A percentile compares a stretch with the other conserved stretches of the same genome.
These are phyloP conservation scores for Synodontis membranacea DNA, from an alignment of 2,113 vertebrate genomes.

Conservation along the genomic window DNA sequence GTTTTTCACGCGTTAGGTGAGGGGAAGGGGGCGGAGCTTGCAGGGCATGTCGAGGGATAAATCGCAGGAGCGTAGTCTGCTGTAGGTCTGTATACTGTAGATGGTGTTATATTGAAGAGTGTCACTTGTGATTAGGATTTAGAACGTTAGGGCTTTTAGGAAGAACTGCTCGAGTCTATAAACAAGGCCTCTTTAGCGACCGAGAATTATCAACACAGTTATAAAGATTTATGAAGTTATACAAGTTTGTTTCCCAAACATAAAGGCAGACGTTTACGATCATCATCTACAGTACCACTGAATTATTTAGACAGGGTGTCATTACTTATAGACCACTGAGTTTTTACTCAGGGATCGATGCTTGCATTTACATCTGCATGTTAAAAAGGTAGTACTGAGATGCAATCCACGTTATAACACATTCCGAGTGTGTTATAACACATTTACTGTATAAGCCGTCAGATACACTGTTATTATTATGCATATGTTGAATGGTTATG, in stretches of 20 bases:
- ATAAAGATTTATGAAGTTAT: not conserved
- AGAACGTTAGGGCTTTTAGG: too few relatives aligned
- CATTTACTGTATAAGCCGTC: not conserved
- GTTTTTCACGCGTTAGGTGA: too few relatives aligned
- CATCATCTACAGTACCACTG: not conserved
- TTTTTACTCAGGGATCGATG: not conserved
- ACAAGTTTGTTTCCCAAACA: not conserved
- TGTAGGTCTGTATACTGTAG: not conserved
- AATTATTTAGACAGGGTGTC: not conserved
- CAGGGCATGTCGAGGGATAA: not conserved
- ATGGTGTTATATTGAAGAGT: not conserved
- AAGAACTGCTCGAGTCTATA: not conserved
- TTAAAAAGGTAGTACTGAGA: too few relatives aligned
- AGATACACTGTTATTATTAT: not conserved
- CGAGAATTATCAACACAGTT: not conserved
- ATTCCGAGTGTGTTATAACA: too few relatives aligned
- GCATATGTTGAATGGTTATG: not conserved
- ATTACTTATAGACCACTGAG: not conserved
- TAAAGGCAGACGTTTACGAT: not conserved
- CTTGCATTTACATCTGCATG: not conserved
- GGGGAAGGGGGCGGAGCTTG: not conserved
- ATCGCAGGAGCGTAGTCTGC: not conserved
- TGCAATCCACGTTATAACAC: too few relatives aligned
- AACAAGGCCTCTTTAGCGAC: not conserved
- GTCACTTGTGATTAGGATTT: not conserved